These are phyloP conservation scores for Bellardia pandia DNA, from an alignment of 2,888 invertebrate genomes.

Conservation along the genomic window DNA sequence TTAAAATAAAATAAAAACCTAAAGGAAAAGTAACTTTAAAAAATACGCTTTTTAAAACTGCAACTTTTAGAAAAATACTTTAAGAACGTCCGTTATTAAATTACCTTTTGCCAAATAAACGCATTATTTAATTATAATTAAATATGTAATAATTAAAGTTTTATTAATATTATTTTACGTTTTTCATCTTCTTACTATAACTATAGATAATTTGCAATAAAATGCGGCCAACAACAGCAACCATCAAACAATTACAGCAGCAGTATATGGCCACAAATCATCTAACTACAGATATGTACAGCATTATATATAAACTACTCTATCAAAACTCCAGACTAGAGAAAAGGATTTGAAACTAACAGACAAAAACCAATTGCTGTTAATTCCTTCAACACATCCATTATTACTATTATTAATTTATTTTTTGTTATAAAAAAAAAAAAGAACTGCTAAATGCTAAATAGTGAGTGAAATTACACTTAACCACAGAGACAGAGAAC, in stretches of 20 bases:
- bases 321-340: conserved; percentile 75
- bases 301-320: conserved; percentile 75
- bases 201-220: conserved; percentile 72
- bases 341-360: conserved; percentile 74
- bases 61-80: too few species aligned
- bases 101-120: neutral
- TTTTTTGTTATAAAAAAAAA: conserved; percentile 50
- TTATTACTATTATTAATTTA: conserved; percentile 41
- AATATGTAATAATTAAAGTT: too few species aligned
- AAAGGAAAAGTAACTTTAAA: too few species aligned
- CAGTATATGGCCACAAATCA: conserved; percentile 70
- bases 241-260: conserved; percentile 69
- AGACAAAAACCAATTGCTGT: conserved; percentile 31
- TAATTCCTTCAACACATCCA: conserved; percentile 49
- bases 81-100: too few species aligned
- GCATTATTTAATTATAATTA: too few species aligned
- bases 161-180: neutral
- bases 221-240: conserved; percentile 74
- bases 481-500: conserved; percentile 8
- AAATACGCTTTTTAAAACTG: too few species aligned
- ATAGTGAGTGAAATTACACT: conserved; percentile 8
- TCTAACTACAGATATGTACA: conserved; percentile 74
- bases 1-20: too few species aligned
- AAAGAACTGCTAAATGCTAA: conserved; percentile 43
- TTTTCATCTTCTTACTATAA: neutral